Evolutionary conservation across 1,140 invertebrate genomes (phyloP), one percentile per base, ranked within the genome.

Genomic region (Drosophila kohkoa): DNA sequence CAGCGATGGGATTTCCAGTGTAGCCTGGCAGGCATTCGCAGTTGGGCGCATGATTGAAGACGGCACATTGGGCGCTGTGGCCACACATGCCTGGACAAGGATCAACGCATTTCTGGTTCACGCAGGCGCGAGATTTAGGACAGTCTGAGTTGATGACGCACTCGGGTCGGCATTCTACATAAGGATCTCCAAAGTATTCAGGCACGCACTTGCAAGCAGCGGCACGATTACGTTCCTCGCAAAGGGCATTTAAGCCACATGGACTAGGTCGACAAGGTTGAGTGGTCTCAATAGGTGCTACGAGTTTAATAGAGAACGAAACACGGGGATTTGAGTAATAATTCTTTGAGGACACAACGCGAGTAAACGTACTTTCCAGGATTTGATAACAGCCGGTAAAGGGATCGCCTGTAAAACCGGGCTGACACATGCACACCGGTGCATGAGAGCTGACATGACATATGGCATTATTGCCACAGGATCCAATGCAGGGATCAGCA

Each of bases 51-150:
- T 98, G 97, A 93, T 97, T 97, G 59, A 96, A 94, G 11, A 97
- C 96, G 86, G 94, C 94, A 92, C 97, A 98, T 85, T 96, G 94
- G 16, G 97, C 96, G 88, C 97, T 97, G 63, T 96, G 90, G 43
- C 97, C 97, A 93, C 97, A 97, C 77, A 94, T 95, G 67, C 96
- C 96, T 55, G 95, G 94, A 92, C 97, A 98, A 11, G 96, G 96
- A 92, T 97, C 95, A 78, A 94, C 93, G 92, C 97, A 98, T 93
- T 97, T 97, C 85, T 96, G 96, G 87, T 96, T 96, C 46, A 96
- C 94, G 92, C 97, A 98, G 49, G 96, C 96, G 87, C 95, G 95
- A 68, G 95, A 94, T 73, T 94, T 94, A 45, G 94, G 92, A 93
- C 97, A 98, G 91, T 97, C 96, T 8, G 94, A 95, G 91, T 97